Conservation (phyloP, 1,140 invertebrate species). For the Drosophila repleta region DNA sequence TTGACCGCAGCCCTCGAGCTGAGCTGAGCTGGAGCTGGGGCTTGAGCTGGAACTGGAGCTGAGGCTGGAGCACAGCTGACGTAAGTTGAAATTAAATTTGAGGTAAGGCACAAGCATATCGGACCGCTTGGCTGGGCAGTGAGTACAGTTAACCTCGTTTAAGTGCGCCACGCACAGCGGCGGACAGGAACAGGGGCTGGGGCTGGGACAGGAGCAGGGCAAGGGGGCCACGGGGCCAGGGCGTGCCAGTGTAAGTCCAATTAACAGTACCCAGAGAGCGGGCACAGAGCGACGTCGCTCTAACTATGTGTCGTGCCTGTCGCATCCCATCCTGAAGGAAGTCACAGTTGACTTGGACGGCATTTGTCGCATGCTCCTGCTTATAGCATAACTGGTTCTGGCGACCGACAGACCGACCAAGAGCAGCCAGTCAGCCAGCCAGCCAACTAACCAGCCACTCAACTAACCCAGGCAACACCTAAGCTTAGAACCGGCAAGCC, state of each 20-base stretch:
- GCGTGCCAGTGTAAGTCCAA: constrained; percentile 63
- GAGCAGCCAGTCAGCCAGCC: constrained; percentile 22
- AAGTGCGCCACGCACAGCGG: constrained; percentile 73
- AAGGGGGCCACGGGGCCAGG: constrained; percentile 13
- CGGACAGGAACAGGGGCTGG: constrained; percentile 30
- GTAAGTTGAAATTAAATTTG: constrained; percentile 76
- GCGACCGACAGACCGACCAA: constrained; percentile 49
- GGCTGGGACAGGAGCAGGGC: background rate
- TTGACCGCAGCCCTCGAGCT: constrained; percentile 62
- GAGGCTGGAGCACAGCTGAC: constrained; percentile 59
- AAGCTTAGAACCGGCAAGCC: constrained; percentile 60
- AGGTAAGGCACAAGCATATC: constrained; percentile 28
- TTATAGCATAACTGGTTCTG: constrained; percentile 75
- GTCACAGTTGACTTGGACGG: constrained; percentile 55
- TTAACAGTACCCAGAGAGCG: constrained; percentile 69
- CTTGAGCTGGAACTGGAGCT: constrained; percentile 30
- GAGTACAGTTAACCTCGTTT: constrained; percentile 79
- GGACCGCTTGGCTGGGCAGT: constrained; percentile 46
- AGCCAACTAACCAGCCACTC: constrained; percentile 5
- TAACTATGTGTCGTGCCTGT: constrained; percentile 52
- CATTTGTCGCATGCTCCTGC: constrained; percentile 79
- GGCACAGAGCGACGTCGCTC: constrained; percentile 42
- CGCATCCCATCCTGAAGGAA: constrained; percentile 64
- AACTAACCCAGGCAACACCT: constrained; percentile 35
- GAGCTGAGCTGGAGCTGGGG: constrained; percentile 34